phyloP scores from a whole-genome alignment of 2,888 invertebrate species.

The Pristionchus fissidentatus region DNA sequence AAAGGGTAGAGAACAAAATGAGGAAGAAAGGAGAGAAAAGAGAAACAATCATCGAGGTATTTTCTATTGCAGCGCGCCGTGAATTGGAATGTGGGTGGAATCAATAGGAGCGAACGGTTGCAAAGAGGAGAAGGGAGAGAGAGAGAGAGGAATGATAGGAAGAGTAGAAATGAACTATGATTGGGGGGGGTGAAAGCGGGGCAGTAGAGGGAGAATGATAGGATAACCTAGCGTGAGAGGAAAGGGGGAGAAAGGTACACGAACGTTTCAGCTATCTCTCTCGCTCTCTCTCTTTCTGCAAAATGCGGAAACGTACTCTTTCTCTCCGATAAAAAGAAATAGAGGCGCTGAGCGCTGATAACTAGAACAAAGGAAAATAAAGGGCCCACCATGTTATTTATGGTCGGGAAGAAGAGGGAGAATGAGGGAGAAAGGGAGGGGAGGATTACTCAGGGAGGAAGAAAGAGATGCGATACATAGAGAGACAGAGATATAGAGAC shows the following conservation, averaged over 20 bases:
- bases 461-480: too few relatives aligned
- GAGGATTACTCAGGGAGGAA: too few relatives aligned
- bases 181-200: too few relatives aligned
- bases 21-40: not conserved
- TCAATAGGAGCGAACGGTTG: not conserved
- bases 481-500: not conserved
- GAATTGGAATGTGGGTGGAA: not conserved
- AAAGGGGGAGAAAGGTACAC: not conserved
- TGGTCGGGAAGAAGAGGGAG: not conserved
- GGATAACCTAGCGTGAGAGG: not conserved
- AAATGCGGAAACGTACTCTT: not conserved
- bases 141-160: not conserved
- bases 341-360: not conserved
- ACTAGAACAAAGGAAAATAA: constrained; percentile 25
- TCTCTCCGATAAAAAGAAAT: not conserved
- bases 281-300: not conserved
- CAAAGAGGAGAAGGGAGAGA: not conserved
- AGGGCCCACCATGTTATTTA: not conserved
- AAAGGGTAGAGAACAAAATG: too few relatives aligned
- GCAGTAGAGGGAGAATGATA: constrained; percentile 2
- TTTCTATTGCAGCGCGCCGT: too few relatives aligned
- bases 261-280: not conserved
- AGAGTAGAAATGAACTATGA: not conserved
- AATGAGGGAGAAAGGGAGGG: not conserved
- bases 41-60: too few relatives aligned